Base-by-base conservation (phyloP, 2,888 invertebrate genomes). In the Orchesella flavescens region DNA sequence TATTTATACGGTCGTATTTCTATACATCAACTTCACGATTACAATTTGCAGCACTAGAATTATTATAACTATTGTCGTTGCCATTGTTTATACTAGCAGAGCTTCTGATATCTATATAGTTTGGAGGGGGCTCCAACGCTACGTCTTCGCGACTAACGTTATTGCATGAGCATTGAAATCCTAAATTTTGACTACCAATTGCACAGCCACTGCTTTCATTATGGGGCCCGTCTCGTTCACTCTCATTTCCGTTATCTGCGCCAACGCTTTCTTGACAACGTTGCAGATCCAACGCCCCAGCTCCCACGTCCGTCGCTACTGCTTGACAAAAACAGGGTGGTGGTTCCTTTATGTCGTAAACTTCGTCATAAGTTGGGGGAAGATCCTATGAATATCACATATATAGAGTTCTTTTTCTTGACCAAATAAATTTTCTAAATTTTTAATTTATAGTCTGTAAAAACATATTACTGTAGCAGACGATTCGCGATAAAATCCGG, bases 281-380 rank as follows among this genome's bases (percentile, higher is more conserved):
- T 34, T n/a, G n/a, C n/a, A n/a, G 55, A 19, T 24, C 55, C 55
- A 17, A 3, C 10, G 19, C 46, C 44, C 44, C 65, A 15, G 23
- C 43, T n/a, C 66, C 46, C 5, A 12, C n/a, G 34, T 78, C 69
- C 78, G 61, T 71, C 7, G 78, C 82, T 5, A 85, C 23, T 3
- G 85, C 83, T 59, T 77, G 19, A 44, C 84, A 84, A 34, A 86
- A 86, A 57, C 84, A 84, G 2, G 86, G 86, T 4, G 86, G 86
- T 12, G 86, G 80, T 9, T 80, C 84, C 69, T 80, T 86, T 0
- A 72, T 84, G n/a, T 86, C 84, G 59, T 84, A 82, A 0, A 86
- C 73, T 55, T 83, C 86, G 43, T 84, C 86, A 55, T 86, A 86
- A 4, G 83, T 74, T 13, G 86, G 86, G 3, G 86, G 86, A 21